phyloP scores from a whole-genome alignment of 2,113 vertebrate genomes.

The Paratilapia polleni region DNA sequence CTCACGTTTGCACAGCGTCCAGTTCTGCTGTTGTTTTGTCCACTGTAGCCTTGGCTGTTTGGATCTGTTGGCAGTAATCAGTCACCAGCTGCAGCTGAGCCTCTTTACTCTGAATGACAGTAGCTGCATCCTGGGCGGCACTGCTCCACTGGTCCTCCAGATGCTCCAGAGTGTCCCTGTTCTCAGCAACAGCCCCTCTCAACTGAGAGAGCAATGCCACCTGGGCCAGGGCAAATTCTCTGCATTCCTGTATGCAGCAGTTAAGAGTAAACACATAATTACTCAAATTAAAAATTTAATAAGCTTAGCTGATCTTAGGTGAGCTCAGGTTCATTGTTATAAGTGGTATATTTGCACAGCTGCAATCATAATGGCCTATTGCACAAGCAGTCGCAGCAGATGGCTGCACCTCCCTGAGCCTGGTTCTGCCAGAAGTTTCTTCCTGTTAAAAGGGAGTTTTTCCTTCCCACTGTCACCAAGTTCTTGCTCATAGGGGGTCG shows the following conservation, averaged over 20 bases:
- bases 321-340: background rate
- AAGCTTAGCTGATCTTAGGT: background rate
- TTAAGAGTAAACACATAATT: background rate
- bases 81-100: constrained; percentile 79
- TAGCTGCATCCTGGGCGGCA: constrained; percentile 81
- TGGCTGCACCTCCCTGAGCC: too few relatives aligned
- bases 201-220: constrained; percentile 33
- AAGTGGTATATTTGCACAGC: background rate
- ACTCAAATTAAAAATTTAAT: background rate
- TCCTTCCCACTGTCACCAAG: too few relatives aligned
- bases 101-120: constrained; percentile 82
- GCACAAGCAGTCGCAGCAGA: too few relatives aligned
- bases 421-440: too few relatives aligned
- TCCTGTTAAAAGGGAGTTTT: too few relatives aligned
- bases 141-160: constrained; percentile 75
- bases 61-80: constrained; percentile 78
- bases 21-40: constrained; percentile 80
- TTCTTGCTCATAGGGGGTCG: too few relatives aligned
- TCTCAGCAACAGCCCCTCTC: constrained; percentile 12
- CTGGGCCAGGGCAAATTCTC: constrained; percentile 55
- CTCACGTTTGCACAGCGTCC: constrained; percentile 87
- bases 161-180: constrained; percentile 41
- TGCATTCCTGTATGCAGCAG: constrained; percentile 64
- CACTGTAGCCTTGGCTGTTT: constrained; percentile 69
- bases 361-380: background rate